Percentiles rank a stretch among this genome's conserved stretches.
These are phyloP conservation scores for Phaetusa simplex DNA, from an alignment of 2,113 vertebrate species.

Conservation along the genomic window DNA sequence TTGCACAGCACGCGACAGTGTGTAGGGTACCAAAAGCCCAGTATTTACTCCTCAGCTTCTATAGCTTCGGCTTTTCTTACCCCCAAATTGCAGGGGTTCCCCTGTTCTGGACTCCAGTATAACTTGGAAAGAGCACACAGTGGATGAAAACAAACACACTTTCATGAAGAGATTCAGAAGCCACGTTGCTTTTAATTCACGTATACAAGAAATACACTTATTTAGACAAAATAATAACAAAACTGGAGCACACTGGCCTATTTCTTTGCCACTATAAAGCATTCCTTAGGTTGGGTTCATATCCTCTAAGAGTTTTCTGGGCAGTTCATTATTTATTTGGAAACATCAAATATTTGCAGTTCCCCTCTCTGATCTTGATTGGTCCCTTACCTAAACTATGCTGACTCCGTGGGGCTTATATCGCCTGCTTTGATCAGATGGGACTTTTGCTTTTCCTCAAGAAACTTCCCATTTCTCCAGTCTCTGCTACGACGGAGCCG, in stretches of 20 bases:
- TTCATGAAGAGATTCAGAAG: neutral
- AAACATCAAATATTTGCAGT: neutral
- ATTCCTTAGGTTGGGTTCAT: neutral
- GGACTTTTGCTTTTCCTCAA: neutral
- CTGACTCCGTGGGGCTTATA: neutral
- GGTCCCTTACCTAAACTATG: neutral
- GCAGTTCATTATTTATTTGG: constrained; percentile 3
- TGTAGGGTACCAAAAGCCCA: neutral
- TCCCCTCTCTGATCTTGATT: neutral
- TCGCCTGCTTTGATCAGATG: neutral
- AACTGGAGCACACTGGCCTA: neutral
- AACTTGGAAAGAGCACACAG: neutral
- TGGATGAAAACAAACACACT: neutral
- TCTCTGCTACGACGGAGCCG: neutral
- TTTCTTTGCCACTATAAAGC: neutral
- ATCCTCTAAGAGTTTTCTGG: neutral
- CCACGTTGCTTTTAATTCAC: neutral
- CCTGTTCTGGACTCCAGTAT: neutral
- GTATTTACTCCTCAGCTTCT: neutral
- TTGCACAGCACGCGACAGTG: rapidly evolving
- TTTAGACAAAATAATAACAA: neutral
- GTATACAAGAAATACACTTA: neutral
- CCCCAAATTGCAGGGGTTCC: neutral
- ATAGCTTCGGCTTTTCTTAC: neutral
- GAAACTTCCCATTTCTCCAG: neutral